Evolutionary conservation across 2,888 invertebrate species (phyloP).

Genomic region (Amblyjoppa fuscipennis): DNA sequence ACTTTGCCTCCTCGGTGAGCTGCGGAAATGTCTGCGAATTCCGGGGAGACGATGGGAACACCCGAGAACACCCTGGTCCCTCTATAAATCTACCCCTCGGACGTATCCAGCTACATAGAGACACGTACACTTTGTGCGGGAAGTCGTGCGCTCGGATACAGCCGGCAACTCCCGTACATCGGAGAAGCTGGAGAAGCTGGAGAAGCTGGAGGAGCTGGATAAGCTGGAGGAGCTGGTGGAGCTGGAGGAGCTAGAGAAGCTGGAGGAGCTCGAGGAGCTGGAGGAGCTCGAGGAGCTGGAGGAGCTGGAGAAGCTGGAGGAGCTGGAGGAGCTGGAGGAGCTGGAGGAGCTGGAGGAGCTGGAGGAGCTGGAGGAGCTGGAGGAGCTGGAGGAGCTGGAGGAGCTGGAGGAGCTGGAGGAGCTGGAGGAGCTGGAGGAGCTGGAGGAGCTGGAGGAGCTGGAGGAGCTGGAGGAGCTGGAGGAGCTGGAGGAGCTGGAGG

Average conservation of each 20-base stretch:
- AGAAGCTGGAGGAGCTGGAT: not conserved
- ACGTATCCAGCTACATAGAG: constrained; percentile 69
- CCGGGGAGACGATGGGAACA: constrained; percentile 65
- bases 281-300: not conserved
- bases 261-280: not conserved
- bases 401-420: not conserved
- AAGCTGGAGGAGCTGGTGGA: not conserved
- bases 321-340: not conserved
- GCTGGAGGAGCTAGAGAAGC: not conserved
- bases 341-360: not conserved
- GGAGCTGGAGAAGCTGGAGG: not conserved
- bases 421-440: not conserved
- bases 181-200: not conserved
- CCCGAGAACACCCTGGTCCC: constrained; percentile 64
- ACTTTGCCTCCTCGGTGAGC: constrained; percentile 70
- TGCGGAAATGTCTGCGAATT: constrained; percentile 79
- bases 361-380: not conserved
- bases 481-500: not conserved
- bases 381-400: not conserved
- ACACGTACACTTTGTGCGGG: constrained; percentile 10
- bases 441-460: not conserved
- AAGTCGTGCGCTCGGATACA: not conserved
- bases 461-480: not conserved
- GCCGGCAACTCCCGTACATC: constrained; percentile 4
- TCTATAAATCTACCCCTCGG: constrained; percentile 75